Percentiles rank a stretch among this genome's conserved stretches.
Evolutionary conservation across 2,888 invertebrate genomes (phyloP).

Genomic region (Perdita meconis): DNA sequence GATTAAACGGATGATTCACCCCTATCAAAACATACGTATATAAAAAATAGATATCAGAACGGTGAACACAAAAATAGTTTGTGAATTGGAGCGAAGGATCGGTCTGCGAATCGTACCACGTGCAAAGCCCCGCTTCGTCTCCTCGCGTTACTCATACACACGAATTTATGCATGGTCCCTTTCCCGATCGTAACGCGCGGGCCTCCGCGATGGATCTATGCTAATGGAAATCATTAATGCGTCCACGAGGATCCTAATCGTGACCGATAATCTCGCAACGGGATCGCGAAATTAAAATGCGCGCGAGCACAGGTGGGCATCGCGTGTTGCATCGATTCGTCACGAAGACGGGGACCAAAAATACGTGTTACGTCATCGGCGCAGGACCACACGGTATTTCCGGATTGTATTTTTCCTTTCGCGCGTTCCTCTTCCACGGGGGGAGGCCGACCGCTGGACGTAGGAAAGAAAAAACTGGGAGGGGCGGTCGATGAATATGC

Average conservation of each 20-base stretch:
- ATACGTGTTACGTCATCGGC: conserved; percentile 65
- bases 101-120: conserved; percentile 70
- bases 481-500: conserved; percentile 22
- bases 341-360: conserved; percentile 38
- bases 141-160: conserved; percentile 54
- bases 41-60: no score
- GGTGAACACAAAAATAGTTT: no score
- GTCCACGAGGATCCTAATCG: conserved; percentile 77
- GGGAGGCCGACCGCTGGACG: background rate
- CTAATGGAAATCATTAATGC: conserved; percentile 81
- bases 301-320: conserved; percentile 80
- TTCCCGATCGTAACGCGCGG: conserved; percentile 63
- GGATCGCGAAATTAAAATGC: conserved; percentile 77
- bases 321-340: conserved; percentile 66
- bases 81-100: conserved; percentile 21
- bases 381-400: conserved; percentile 58
- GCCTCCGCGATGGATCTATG: conserved; percentile 81
- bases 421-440: background rate
- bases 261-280: conserved; percentile 65
- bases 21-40: no score
- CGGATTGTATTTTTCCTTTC: conserved; percentile 40
- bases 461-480: background rate
- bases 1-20: no score
- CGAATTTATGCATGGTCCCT: conserved; percentile 51
- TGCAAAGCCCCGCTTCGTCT: conserved; percentile 55